Conservation (phyloP, 2,113 vertebrate genomes). For the Sceloporus undulatus region DNA sequence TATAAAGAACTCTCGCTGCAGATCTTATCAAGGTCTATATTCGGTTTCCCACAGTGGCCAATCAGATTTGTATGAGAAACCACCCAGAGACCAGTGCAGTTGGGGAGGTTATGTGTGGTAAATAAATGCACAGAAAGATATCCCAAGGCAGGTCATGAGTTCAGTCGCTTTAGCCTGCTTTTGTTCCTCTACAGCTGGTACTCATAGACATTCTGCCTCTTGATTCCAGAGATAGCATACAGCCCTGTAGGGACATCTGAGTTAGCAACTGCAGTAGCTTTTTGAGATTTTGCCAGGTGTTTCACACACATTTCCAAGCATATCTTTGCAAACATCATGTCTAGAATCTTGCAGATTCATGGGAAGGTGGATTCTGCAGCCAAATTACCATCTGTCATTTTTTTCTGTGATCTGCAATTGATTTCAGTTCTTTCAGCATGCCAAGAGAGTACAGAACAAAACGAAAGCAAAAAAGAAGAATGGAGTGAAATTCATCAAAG, state of each 20-base stretch:
- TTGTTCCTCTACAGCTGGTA: no score
- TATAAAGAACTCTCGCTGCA: no score
- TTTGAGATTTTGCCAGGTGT: not conserved
- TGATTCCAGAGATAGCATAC: not conserved
- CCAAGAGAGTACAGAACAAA: not conserved
- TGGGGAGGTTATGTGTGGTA: no score
- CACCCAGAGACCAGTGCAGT: no score
- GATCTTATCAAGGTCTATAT: no score
- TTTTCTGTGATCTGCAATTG: no score
- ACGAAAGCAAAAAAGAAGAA: not conserved
- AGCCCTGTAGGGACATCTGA: not conserved
- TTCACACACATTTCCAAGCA: not conserved
- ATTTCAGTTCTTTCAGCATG: not conserved
- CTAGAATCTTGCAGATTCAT: not conserved
- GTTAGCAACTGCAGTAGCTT: not conserved
- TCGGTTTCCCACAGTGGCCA: no score
- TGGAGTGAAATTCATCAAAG: not conserved
- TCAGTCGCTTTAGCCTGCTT: no score
- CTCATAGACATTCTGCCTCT: not conserved
- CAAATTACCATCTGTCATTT: no score
- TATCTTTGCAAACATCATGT: not conserved
- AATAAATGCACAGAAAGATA: no score
- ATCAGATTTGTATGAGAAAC: no score
- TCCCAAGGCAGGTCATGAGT: no score
- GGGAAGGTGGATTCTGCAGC: not conserved